Evolutionary conservation across 2,888 invertebrate species (phyloP).

Genomic region (Drosophila neonasuta): DNA sequence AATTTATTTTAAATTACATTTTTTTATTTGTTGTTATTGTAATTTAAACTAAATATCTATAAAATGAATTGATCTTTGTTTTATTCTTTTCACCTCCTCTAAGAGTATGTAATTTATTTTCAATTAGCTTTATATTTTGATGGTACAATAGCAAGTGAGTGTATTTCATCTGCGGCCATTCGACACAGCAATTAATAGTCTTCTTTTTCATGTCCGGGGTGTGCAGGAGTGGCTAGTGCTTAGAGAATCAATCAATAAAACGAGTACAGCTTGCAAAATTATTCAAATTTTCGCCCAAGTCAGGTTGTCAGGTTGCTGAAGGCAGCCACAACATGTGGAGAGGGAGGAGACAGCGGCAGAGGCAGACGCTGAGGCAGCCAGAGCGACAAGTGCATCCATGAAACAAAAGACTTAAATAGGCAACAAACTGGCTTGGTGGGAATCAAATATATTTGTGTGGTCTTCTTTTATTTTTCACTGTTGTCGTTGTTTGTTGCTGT

Average conservation of each 20-base stretch:
- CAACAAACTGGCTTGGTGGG: conserved; percentile 60
- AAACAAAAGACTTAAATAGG: conserved; percentile 62
- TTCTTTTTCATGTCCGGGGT: conserved; percentile 37
- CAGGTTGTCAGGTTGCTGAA: conserved; percentile 14
- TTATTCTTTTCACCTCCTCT: background rate
- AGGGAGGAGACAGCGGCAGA: conserved; percentile 4
- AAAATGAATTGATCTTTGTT: too few relatives aligned
- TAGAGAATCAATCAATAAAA: conserved; percentile 69
- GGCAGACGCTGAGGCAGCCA: conserved; percentile 9
- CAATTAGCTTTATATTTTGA: background rate
- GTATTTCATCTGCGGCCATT: conserved; percentile 19
- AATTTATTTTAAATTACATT: too few relatives aligned
- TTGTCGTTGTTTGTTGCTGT: conserved; percentile 32
- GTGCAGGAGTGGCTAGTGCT: conserved; percentile 68
- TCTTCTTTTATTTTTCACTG: conserved; percentile 33
- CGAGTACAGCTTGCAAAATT: conserved; percentile 65
- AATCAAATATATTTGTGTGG: conserved; percentile 57
- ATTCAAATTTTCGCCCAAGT: conserved; percentile 55
- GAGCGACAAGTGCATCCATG: conserved; percentile 57
- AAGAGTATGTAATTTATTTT: background rate
- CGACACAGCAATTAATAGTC: conserved; percentile 7
- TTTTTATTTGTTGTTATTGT: too few relatives aligned
- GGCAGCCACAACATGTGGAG: conserved; percentile 7
- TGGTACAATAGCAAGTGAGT: background rate
- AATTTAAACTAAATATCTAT: too few relatives aligned